These are phyloP conservation scores for Andrena hattorfiana DNA, from an alignment of 2,888 invertebrate genomes.

Conservation along the genomic window DNA sequence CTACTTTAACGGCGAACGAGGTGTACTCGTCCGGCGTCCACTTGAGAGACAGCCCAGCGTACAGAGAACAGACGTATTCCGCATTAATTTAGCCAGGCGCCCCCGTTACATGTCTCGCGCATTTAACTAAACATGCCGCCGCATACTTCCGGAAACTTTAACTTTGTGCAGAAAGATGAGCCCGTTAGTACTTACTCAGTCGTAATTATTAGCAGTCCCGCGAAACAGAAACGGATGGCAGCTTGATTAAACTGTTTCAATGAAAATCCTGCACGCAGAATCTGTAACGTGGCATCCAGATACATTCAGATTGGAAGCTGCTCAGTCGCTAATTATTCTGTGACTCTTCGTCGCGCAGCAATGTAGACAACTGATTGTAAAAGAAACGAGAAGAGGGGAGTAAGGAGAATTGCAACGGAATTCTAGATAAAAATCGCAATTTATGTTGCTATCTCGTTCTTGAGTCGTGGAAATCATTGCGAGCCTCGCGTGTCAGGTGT, in stretches of 20 bases:
- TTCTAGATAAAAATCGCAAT: no score
- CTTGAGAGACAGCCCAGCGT: conserved; percentile 41
- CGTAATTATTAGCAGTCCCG: conserved; percentile 33
- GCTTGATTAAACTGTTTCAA: conserved; percentile 29
- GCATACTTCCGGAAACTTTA: conserved; percentile 36
- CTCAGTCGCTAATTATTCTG: background rate
- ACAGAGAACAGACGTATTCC: conserved; percentile 39
- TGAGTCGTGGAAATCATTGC: no score
- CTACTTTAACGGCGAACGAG: conserved; percentile 26
- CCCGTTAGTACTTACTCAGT: background rate
- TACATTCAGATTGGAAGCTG: background rate
- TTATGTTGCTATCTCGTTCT: no score
- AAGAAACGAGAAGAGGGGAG: no score
- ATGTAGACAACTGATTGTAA: no score
- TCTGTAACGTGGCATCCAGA: background rate
- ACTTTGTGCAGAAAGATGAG: conserved; percentile 34
- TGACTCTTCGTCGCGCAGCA: background rate
- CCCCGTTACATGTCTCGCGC: conserved; percentile 26
- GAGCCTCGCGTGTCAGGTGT: no score
- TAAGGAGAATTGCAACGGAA: no score
- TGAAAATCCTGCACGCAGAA: conserved; percentile 1
- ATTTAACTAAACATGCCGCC: conserved; percentile 42
- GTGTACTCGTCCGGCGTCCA: conserved; percentile 27
- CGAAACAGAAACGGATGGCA: conserved; percentile 18
- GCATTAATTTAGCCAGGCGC: conserved; percentile 46